Evolutionary conservation across 2,113 vertebrate genomes (phyloP).

Genomic region (Leptocoma aspasia): DNA sequence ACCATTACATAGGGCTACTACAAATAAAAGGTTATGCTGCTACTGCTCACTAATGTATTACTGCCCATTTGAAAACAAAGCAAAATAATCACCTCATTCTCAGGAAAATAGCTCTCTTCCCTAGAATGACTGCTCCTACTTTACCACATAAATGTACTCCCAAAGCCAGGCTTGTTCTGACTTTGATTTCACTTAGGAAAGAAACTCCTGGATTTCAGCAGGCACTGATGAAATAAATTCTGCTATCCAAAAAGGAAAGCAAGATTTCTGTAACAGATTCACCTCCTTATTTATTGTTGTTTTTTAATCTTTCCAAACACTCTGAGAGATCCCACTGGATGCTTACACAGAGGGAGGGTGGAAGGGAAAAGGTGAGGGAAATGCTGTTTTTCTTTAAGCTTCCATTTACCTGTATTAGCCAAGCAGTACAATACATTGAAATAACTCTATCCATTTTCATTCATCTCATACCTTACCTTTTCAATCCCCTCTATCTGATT

Average conservation of each 20-base stretch:
- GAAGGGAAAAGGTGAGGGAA: not conserved
- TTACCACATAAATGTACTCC: not conserved
- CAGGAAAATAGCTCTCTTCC: not conserved
- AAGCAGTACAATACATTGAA: not conserved
- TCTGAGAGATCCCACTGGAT: not conserved
- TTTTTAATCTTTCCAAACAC: not conserved
- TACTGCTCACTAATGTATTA: not conserved
- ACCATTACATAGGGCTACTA: not conserved
- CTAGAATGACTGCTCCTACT: not conserved
- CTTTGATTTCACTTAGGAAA: not conserved
- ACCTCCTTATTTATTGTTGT: not conserved
- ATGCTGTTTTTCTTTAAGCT: not conserved
- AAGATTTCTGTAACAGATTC: not conserved
- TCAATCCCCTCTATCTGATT: not conserved
- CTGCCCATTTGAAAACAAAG: conserved; percentile 15
- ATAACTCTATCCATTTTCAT: conserved; percentile 24
- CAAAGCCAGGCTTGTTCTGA: not conserved
- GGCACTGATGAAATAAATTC: not conserved
- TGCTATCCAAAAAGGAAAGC: not conserved
- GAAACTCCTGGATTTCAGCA: not conserved
- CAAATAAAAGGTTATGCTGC: not conserved
- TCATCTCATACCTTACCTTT: conserved; percentile 3
- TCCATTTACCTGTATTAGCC: not conserved
- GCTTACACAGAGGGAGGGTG: not conserved
- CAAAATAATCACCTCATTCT: not conserved